These are phyloP conservation scores for Microcebus lehilahytsara DNA, from an alignment of 2,113 vertebrate species.

Conservation along the genomic window DNA sequence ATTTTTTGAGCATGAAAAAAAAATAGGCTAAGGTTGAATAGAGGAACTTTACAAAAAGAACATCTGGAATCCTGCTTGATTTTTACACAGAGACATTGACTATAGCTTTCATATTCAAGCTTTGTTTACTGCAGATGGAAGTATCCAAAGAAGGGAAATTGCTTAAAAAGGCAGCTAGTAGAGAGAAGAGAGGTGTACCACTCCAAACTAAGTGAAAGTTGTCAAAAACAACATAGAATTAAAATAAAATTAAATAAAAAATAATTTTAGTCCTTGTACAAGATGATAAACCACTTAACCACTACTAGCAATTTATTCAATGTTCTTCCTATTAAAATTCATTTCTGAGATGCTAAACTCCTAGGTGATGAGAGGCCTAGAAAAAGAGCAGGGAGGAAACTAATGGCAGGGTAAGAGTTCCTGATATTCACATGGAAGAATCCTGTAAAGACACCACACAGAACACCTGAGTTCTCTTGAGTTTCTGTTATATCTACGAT, in stretches of 20 bases:
- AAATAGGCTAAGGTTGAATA: not conserved
- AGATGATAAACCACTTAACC: not conserved
- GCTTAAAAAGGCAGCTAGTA: not conserved
- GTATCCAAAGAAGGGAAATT: not conserved
- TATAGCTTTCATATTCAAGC: not conserved
- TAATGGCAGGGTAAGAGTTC: not conserved
- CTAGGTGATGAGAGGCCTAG: not conserved
- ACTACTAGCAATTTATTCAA: not conserved
- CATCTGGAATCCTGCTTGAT: not conserved
- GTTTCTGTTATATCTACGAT: not conserved
- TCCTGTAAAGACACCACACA: not conserved
- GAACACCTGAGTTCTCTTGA: not conserved
- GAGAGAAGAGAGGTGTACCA: not conserved
- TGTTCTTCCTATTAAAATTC: not conserved
- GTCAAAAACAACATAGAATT: not conserved
- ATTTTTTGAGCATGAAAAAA: not conserved
- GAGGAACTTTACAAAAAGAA: not conserved
- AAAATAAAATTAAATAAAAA: not conserved
- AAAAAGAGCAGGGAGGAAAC: not conserved
- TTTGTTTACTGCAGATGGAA: not conserved
- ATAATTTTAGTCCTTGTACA: not conserved
- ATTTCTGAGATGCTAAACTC: not conserved
- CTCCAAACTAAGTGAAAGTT: not conserved
- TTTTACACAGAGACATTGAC: not conserved
- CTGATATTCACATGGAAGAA: not conserved